Percentiles rank a stretch among this genome's conserved stretches.
Evolutionary conservation across 2,113 vertebrate genomes (phyloP).

Genomic region (Nycticebus coucang): DNA sequence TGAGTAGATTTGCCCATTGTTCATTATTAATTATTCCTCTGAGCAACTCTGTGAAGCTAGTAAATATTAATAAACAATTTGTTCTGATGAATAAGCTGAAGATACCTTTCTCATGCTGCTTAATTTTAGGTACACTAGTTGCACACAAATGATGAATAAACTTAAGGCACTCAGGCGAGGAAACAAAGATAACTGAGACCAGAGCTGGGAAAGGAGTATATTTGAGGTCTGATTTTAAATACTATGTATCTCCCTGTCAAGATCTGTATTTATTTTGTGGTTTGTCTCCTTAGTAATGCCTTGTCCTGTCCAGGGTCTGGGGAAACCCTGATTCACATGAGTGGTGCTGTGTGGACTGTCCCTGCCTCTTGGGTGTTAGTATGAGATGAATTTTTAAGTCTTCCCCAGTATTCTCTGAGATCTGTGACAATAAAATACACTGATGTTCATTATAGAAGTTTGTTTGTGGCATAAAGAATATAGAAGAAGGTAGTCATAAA

Average conservation of each 20-base stretch:
- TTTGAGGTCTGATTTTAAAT: background rate
- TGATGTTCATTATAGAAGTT: background rate
- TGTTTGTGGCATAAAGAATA: background rate
- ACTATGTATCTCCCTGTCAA: background rate
- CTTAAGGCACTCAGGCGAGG: background rate
- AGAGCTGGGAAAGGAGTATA: background rate
- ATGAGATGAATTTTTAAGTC: background rate
- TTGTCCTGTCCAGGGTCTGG: background rate
- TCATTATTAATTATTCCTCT: conserved; percentile 51
- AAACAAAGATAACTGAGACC: background rate
- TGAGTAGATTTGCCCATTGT: conserved; percentile 27
- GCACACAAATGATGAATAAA: background rate
- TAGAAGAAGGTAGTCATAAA: background rate
- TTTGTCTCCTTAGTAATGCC: background rate
- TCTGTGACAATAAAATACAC: background rate
- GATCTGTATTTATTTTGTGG: background rate
- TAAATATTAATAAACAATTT: conserved; percentile 58
- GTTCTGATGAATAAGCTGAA: conserved; percentile 22
- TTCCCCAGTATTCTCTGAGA: background rate
- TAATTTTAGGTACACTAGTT: background rate
- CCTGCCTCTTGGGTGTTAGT: background rate
- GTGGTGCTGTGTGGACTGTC: background rate
- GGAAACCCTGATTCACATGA: background rate
- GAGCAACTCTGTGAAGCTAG: conserved; percentile 5
- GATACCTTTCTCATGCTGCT: background rate